Evolutionary conservation across 2,888 invertebrate species (phyloP), one percentile per base, ranked within the genome.

Genomic region (Pollenia labialis): DNA sequence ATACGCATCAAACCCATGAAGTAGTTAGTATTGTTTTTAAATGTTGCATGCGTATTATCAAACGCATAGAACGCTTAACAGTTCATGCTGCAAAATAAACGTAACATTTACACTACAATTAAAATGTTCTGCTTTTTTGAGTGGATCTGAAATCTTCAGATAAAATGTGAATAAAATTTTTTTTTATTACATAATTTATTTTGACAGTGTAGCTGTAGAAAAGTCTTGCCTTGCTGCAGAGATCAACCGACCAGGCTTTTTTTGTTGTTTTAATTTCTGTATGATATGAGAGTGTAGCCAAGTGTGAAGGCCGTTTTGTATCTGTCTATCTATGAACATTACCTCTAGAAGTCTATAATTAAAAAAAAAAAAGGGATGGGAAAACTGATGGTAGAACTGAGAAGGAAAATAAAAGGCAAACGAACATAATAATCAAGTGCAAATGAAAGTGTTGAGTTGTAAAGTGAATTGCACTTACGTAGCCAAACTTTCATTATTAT

Each of bases 221-320:
- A 46, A 40, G 18, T 18, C 40, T 48, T 56, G 23, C 18, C 8
- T 72, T 71, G 52, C 56, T 58, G 62, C 46, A 62, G 40, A 82
- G 54, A 76, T 82, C 69, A 54, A 62, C 40, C 40, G 54, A 54
- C 32, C 62, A 82, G 32, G 54, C n/a, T 48, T 79, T 14, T 42
- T 14, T 44, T 76, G 32, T 56, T 66, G 56, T 48, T 56, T 40
- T 40, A 18, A 72, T 64, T 56, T 64, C 56, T 32, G 66, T 66
- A 56, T 40, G 56, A 81, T 88, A 83, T 88, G 87, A 54, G 69
- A 69, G 52, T 85, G 82, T 90, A 90, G 89, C 89, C 89, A 89
- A 90, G 91, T 91, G 89, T 92, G 92, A 92, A 91, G 90, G 91
- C 90, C 90, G 91, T 89, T 89, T 89, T 90, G 66, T 87, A 82